Evolutionary conservation across 2,888 invertebrate species (phyloP).

Genomic region (Yponomeuta malinellus): DNA sequence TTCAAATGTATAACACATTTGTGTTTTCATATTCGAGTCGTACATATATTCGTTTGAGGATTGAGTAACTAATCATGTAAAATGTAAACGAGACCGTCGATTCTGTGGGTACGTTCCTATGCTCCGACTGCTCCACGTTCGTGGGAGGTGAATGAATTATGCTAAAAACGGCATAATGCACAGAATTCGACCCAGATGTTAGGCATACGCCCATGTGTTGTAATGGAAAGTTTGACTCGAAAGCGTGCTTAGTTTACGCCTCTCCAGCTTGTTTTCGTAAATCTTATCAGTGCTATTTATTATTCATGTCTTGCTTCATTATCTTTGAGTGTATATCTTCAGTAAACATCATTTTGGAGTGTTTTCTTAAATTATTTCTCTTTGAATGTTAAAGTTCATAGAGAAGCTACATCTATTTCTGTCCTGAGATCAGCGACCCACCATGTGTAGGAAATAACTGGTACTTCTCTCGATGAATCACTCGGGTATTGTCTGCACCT

Average conservation of each 20-base stretch:
- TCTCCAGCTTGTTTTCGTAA: background rate
- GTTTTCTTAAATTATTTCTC: background rate
- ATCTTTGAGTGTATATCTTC: background rate
- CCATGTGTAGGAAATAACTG: constrained; percentile 36
- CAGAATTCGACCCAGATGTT: constrained; percentile 46
- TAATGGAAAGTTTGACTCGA: constrained; percentile 11
- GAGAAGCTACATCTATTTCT: constrained; percentile 41
- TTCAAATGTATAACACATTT: no score
- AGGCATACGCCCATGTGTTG: constrained; percentile 11
- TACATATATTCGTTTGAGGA: no score
- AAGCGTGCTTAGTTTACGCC: constrained; percentile 8
- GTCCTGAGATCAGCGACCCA: constrained; percentile 56
- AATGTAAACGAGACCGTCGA: no score
- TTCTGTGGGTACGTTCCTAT: constrained; percentile 22
- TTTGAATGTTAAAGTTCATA: constrained; percentile 9
- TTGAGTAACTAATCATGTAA: no score
- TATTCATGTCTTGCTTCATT: background rate
- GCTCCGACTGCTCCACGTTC: constrained; percentile 24
- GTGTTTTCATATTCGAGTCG: no score
- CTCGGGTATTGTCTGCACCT: constrained; percentile 49
- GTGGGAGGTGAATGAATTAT: constrained; percentile 51
- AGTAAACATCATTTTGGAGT: background rate
- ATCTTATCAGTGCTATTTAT: constrained; percentile 9
- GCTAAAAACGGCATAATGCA: constrained; percentile 36
- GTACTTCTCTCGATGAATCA: constrained; percentile 56